Percentiles rank a stretch among this genome's conserved stretches.
phyloP scores from a whole-genome alignment of 2,113 vertebrate species.

The Stegastes partitus region DNA sequence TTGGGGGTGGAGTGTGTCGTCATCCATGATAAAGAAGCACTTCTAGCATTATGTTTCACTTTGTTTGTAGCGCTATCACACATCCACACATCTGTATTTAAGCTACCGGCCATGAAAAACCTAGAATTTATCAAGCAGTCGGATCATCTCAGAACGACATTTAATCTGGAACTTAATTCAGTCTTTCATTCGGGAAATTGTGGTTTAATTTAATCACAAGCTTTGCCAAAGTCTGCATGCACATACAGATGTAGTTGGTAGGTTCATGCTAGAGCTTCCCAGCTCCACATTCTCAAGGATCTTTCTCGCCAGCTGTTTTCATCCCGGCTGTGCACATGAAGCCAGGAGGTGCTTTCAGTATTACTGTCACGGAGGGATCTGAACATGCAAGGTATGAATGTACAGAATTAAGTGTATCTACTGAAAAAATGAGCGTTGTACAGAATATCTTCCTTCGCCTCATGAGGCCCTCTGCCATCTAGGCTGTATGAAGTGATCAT shows the following conservation, averaged over 20 bases:
- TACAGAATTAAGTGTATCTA: slow-evolving; percentile 52
- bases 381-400: slow-evolving; percentile 43
- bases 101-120: not conserved
- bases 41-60: slow-evolving; percentile 58
- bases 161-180: not conserved
- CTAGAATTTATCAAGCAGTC: not conserved
- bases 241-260: slow-evolving; percentile 1
- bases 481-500: slow-evolving; percentile 13
- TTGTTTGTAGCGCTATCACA: slow-evolving; percentile 32
- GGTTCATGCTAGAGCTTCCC: slow-evolving; percentile 5
- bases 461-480: slow-evolving; percentile 5
- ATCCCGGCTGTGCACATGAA: slow-evolving; percentile 2
- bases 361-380: slow-evolving; percentile 49
- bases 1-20: slow-evolving; percentile 31
- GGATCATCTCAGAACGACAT: not conserved
- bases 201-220: slow-evolving; percentile 31
- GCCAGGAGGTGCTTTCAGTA: slow-evolving; percentile 39
- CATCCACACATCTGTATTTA: slow-evolving; percentile 8
- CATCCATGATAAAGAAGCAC: slow-evolving; percentile 65
- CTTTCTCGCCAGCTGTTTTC: not conserved
- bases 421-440: slow-evolving; percentile 31
- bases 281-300: slow-evolving; percentile 5
- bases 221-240: slow-evolving; percentile 56
- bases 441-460: slow-evolving; percentile 38
- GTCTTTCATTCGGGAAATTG: not conserved